Percentiles rank a stretch among this genome's conserved stretches.
Evolutionary conservation across 2,888 invertebrate species (phyloP).

Genomic region (Stictocephala bisonia): DNA sequence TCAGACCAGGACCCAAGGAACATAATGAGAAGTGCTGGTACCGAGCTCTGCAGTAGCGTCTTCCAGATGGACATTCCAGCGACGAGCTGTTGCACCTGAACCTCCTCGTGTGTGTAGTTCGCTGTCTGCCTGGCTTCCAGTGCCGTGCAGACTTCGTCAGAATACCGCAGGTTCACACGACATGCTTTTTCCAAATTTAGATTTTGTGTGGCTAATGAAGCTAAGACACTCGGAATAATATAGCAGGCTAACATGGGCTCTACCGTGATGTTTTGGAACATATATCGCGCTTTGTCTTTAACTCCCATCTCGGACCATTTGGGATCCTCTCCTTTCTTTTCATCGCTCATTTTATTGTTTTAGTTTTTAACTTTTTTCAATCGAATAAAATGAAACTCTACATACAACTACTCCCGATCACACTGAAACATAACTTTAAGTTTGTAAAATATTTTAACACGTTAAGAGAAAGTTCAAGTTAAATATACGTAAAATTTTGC

Average conservation of each 20-base stretch:
- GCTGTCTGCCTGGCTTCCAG: constrained; percentile 79
- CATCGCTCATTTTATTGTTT: background rate
- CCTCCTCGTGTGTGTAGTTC: constrained; percentile 72
- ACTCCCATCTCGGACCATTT: constrained; percentile 65
- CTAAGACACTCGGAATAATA: constrained; percentile 73
- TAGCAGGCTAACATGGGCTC: constrained; percentile 82
- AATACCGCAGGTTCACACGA: constrained; percentile 80
- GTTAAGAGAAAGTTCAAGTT: too few species aligned
- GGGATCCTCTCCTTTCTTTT: constrained; percentile 47
- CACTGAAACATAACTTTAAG: too few species aligned
- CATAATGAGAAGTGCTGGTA: constrained; percentile 84
- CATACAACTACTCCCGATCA: too few species aligned
- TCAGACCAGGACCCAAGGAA: constrained; percentile 80
- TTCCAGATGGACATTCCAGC: constrained; percentile 89
- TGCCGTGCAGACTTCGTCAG: constrained; percentile 80
- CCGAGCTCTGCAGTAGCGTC: constrained; percentile 82
- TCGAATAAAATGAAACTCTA: too few species aligned
- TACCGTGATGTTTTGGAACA: constrained; percentile 76
- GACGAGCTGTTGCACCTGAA: constrained; percentile 77
- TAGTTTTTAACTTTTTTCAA: too few species aligned
- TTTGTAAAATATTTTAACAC: too few species aligned
- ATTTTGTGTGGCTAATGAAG: constrained; percentile 85
- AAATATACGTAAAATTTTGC: too few species aligned
- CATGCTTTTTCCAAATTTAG: constrained; percentile 89
- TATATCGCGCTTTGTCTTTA: constrained; percentile 69